Evolutionary conservation across 2,888 invertebrate genomes (phyloP), one percentile per base, ranked within the genome.

Genomic region (Microplitis deprimator): DNA sequence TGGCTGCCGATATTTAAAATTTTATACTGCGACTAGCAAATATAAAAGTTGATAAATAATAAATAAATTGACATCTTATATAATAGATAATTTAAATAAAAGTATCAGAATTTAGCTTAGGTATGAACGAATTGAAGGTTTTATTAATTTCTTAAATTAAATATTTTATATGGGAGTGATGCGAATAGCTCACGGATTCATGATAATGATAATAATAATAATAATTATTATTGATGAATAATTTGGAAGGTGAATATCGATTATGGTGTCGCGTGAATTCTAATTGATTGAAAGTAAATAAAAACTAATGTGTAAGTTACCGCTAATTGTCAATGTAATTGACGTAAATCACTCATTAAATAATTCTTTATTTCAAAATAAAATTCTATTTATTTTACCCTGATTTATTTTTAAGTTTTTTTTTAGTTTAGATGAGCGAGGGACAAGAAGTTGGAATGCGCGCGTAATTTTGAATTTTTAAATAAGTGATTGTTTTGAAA

Each of bases 231-330:
- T 1, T 50, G 50, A 50, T 10, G 0, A 1, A 10, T 50, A 8
- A 1, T 10, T 29, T 29, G 2, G 50, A 50, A 4, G 13, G 10
- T 10, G 13, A 50, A 50, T 50, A 67, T 16, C 20, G 40, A 77
- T 65, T 68, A 62, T 78, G 39, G 68, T 50, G 39, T 79, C 71
- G 80, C 75, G 75, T 68, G 73, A 83, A 82, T 81, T 78, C 83
- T 83, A 82, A 75, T 80, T 83, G 72, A 81, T 81, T 84, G 87
- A 86, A 87, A 87, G 86, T 87, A 84, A 80, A 80, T 71, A 79
- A 83, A 78, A 10, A 10, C 7, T 50, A 50, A 50, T 50, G 13
- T 77, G 77, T 84, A 84, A 84, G 82, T 84, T 84, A 82, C 79
- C 79, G 62, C 82, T 73, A 73, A 80, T 76, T 86, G 84, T 87